These are phyloP conservation scores for Orius insidiosus DNA, from an alignment of 1,140 invertebrate genomes.

Conservation along the genomic window DNA sequence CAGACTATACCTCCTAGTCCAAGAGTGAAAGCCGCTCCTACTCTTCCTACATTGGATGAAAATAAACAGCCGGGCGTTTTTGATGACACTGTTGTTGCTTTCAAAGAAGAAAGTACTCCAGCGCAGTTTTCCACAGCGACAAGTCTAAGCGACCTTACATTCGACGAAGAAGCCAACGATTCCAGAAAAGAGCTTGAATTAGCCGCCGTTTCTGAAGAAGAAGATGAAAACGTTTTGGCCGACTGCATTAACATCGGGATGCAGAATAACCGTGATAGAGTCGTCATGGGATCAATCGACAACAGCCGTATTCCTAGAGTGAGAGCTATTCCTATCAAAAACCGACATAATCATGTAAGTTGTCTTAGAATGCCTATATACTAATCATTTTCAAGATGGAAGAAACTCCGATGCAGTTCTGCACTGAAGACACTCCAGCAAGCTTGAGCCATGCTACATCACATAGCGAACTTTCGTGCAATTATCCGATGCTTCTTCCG, in stretches of 20 bases:
- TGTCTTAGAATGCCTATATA: too few relatives aligned
- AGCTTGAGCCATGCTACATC: slow-evolving; percentile 60
- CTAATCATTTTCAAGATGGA: background rate
- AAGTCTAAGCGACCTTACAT: slow-evolving; percentile 44
- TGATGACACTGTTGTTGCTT: slow-evolving; percentile 56
- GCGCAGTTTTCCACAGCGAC: slow-evolving; percentile 60
- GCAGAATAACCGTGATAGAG: slow-evolving; percentile 35
- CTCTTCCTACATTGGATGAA: slow-evolving; percentile 9
- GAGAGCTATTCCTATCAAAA: slow-evolving; percentile 12
- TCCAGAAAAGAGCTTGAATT: slow-evolving; percentile 15
- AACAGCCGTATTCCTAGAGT: slow-evolving; percentile 7
- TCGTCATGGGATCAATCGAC: slow-evolving; percentile 2
- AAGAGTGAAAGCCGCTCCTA: slow-evolving; percentile 19
- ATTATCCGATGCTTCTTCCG: slow-evolving; percentile 36
- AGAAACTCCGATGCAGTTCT: slow-evolving; percentile 27
- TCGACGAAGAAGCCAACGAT: slow-evolving; percentile 20
- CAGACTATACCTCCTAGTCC: slow-evolving; percentile 59
- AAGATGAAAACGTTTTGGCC: slow-evolving; percentile 44
- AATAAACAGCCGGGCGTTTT: slow-evolving; percentile 39
- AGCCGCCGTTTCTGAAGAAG: slow-evolving; percentile 31
- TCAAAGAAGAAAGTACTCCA: slow-evolving; percentile 70
- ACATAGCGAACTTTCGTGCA: slow-evolving; percentile 57
- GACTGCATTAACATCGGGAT: slow-evolving; percentile 55
- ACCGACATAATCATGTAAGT: background rate
- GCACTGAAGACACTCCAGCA: slow-evolving; percentile 62